Conservation (phyloP, 64 coral and sea anemone species). For the Cladopsammia gracilis region DNA sequence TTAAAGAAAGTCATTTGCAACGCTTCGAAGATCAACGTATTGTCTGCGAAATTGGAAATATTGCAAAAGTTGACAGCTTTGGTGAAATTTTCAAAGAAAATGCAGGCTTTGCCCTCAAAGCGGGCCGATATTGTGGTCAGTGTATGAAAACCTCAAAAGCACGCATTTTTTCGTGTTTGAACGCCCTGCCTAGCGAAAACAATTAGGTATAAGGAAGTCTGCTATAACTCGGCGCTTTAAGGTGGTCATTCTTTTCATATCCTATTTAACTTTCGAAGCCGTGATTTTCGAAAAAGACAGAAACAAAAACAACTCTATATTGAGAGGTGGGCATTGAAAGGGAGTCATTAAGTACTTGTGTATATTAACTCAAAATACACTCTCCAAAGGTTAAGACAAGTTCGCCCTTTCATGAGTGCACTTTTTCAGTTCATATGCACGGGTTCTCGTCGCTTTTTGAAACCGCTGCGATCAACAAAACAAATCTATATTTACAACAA, state of each 20-base stretch:
- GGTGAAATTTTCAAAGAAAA: neutral
- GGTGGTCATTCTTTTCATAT: neutral
- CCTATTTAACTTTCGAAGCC: neutral
- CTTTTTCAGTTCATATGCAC: neutral
- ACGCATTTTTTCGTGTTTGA: slow-evolving; percentile 32
- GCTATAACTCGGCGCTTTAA: neutral
- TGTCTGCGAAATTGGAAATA: slow-evolving; percentile 15
- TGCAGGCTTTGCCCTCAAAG: neutral
- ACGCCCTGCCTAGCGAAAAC: neutral
- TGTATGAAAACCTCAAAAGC: neutral
- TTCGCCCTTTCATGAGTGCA: neutral
- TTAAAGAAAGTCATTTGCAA: slow-evolving; percentile 34
- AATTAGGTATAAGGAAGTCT: no score
- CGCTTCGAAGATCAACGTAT: slow-evolving; percentile 7
- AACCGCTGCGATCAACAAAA: no score
- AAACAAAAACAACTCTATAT: neutral
- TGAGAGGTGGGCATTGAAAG: neutral
- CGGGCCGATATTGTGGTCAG: slow-evolving; percentile 13
- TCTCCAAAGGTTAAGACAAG: neutral
- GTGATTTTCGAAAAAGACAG: neutral
- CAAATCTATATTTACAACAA: no score
- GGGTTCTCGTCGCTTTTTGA: neutral
- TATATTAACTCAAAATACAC: neutral
- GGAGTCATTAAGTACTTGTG: slow-evolving; percentile 10
- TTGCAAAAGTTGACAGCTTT: slow-evolving; percentile 4